These are phyloP conservation scores for Atopsyche davidsoni DNA, from an alignment of 1,140 invertebrate species.

Conservation along the genomic window DNA sequence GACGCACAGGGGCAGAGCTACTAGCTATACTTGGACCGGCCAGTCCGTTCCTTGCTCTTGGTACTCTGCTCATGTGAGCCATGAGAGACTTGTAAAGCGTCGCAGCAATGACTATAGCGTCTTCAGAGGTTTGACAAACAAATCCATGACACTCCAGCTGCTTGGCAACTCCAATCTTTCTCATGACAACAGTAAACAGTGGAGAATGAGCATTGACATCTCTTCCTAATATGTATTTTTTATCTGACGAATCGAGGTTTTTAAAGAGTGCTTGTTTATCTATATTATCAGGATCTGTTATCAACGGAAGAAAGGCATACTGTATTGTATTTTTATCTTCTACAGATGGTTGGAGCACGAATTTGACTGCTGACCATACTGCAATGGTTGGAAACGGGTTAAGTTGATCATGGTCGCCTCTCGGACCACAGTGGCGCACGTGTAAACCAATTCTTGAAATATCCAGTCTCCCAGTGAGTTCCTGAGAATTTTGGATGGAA, in stretches of 20 bases:
- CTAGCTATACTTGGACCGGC: constrained; percentile 62
- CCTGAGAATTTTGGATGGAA: constrained; percentile 29
- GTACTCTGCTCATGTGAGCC: constrained; percentile 64
- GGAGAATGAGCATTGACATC: constrained; percentile 65
- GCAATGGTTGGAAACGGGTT: constrained; percentile 85
- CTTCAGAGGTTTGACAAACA: constrained; percentile 78
- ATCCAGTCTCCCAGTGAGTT: constrained; percentile 52
- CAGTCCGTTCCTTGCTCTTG: constrained; percentile 61
- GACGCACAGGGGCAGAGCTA: constrained; percentile 47
- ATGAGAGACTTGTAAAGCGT: constrained; percentile 82
- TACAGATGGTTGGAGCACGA: constrained; percentile 54
- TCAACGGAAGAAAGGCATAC: constrained; percentile 78
- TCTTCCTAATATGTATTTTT: constrained; percentile 50
- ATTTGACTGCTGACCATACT: constrained; percentile 83
- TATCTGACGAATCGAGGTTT: constrained; percentile 45
- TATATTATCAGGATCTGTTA: constrained; percentile 75
- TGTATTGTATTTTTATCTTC: constrained; percentile 41
- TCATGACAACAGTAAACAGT: constrained; percentile 86
- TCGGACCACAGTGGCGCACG: constrained; percentile 54
- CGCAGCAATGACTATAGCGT: constrained; percentile 83
- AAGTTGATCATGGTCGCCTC: constrained; percentile 51
- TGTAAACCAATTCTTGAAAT: constrained; percentile 63
- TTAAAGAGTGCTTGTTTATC: constrained; percentile 64
- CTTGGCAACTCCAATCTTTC: constrained; percentile 67
- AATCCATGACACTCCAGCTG: constrained; percentile 86